A percentile compares a stretch with the other conserved stretches of the same genome.
Conservation (phyloP, 2,797 vertebrate species). For the Enteromius fasciolatus region DNA sequence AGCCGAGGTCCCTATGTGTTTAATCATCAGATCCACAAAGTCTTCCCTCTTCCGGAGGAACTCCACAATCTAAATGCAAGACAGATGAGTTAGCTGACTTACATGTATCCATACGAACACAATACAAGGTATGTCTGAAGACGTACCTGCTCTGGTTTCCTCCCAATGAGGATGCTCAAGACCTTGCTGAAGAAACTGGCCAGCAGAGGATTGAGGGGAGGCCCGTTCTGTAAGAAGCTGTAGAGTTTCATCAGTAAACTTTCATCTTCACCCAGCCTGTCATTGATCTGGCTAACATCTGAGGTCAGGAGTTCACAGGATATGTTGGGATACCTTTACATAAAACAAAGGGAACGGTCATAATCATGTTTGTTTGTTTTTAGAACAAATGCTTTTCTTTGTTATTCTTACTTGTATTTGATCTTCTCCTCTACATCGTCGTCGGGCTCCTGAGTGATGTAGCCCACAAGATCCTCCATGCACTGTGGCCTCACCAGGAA, state of each 20-base stretch:
- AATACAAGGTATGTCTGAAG: not conserved
- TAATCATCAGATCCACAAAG: slow-evolving; percentile 96
- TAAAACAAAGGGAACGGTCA: not conserved
- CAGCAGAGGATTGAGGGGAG: slow-evolving; percentile 93
- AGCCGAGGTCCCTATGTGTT: slow-evolving; percentile 98
- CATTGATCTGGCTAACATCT: slow-evolving; percentile 95
- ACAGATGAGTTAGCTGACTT: not conserved
- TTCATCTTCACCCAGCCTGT: slow-evolving; percentile 94
- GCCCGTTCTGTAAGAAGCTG: slow-evolving; percentile 91
- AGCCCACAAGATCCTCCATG: slow-evolving; percentile 94
- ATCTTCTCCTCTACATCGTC: slow-evolving; percentile 96
- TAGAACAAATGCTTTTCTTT: not conserved
- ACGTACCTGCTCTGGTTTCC: slow-evolving; percentile 96
- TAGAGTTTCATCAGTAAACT: slow-evolving; percentile 92
- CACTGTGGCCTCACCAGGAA: slow-evolving; percentile 95
- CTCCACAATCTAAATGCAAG: slow-evolving; percentile 87
- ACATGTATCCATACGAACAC: not conserved
- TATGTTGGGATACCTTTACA: slow-evolving; percentile 93
- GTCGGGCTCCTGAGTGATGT: slow-evolving; percentile 93
- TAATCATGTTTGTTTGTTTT: not conserved
- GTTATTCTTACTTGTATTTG: slow-evolving; percentile 91
- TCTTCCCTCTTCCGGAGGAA: slow-evolving; percentile 94
- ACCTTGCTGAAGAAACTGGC: slow-evolving; percentile 99
- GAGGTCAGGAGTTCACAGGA: slow-evolving; percentile 98
- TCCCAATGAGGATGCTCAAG: slow-evolving; percentile 97